Evolutionary conservation across 2,888 invertebrate genomes (phyloP).

Genomic region (Athripsodes cinereus): DNA sequence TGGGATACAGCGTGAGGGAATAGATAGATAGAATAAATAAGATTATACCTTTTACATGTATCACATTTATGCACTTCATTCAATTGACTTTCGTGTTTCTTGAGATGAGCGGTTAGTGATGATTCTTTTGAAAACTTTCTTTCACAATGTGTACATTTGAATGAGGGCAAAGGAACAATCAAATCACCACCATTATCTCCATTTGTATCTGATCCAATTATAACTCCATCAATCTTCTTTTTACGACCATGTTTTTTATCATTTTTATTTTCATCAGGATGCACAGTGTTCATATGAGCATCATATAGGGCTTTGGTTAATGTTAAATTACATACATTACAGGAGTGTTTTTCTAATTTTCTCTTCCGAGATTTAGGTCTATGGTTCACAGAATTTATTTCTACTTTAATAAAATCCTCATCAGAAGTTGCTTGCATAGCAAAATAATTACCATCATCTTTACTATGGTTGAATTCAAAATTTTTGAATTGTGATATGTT

Average conservation of each 20-base stretch:
- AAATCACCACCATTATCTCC: neutral
- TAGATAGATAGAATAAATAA: no score
- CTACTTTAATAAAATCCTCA: no score
- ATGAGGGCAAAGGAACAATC: constrained; percentile 23
- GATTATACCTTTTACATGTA: constrained; percentile 41
- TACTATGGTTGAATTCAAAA: neutral
- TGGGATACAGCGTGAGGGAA: no score
- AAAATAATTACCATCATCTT: neutral
- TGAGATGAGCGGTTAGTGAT: constrained; percentile 36
- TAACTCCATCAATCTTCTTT: neutral
- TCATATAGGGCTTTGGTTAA: constrained; percentile 6
- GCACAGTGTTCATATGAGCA: constrained; percentile 12
- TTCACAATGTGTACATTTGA: constrained; percentile 39
- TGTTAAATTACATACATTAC: constrained; percentile 9
- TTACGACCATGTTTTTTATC: neutral
- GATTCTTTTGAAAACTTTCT: constrained; percentile 38
- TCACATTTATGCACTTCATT: constrained; percentile 35
- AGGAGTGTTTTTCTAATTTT: neutral
- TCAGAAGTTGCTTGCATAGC: neutral
- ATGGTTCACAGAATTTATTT: neutral
- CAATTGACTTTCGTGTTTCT: constrained; percentile 35
- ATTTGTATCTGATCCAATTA: neutral
- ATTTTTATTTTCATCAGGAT: neutral
- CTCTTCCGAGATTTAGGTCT: neutral
- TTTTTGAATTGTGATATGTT: constrained; percentile 5